Evolutionary conservation across 2,888 invertebrate species (phyloP).

Genomic region (Neelides folsomi): DNA sequence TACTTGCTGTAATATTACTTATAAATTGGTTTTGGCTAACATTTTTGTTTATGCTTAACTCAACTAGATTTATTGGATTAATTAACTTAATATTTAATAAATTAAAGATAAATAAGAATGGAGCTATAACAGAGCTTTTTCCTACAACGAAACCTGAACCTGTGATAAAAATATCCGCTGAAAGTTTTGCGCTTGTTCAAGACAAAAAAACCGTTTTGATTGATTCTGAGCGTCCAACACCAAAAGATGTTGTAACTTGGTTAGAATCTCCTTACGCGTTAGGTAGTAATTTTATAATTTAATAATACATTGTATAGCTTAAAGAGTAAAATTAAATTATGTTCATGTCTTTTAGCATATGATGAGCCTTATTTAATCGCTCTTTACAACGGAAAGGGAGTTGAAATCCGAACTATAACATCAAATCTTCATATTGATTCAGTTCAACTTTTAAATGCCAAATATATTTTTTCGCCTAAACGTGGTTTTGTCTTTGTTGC

Average conservation of each 20-base stretch:
- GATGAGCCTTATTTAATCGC: slow-evolving; percentile 87
- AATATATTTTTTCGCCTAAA: slow-evolving; percentile 52
- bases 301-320: neutral
- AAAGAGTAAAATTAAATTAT: too few species aligned
- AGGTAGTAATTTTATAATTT: slow-evolving; percentile 40
- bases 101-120: neutral
- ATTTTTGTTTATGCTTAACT: too few species aligned
- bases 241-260: slow-evolving; percentile 64
- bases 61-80: too few species aligned
- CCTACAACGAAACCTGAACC: slow-evolving; percentile 75
- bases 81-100: too few species aligned
- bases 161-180: slow-evolving; percentile 59
- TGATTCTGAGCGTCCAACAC: slow-evolving; percentile 51
- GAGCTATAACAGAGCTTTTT: slow-evolving; percentile 51
- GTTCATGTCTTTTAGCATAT: slow-evolving; percentile 57
- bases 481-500: slow-evolving; percentile 74
- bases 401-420: slow-evolving; percentile 76
- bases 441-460: slow-evolving; percentile 47
- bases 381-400: slow-evolving; percentile 56
- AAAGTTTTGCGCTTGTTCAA: slow-evolving; percentile 65
- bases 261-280: slow-evolving; percentile 58
- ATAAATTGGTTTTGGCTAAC: neutral
- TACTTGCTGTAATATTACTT: slow-evolving; percentile 52
- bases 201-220: slow-evolving; percentile 72
- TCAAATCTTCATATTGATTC: slow-evolving; percentile 68